phyloP scores from a whole-genome alignment of 1,140 invertebrate genomes.

The Cydia strobilella region DNA sequence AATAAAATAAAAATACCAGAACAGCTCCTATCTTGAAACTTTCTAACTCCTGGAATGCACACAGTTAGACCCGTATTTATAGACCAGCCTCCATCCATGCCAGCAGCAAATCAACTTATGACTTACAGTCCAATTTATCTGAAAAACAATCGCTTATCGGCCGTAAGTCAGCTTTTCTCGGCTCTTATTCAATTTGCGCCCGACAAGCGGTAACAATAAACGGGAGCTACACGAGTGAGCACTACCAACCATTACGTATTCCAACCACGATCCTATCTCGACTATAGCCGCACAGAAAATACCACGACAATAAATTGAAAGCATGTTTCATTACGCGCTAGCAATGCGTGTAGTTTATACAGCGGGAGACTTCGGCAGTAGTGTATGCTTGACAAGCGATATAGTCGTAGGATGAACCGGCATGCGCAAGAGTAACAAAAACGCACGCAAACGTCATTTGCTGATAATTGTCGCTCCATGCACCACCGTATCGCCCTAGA shows the following conservation, averaged over 20 bases:
- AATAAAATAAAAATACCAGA: neutral
- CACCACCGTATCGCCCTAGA: constrained; percentile 75
- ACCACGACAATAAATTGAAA: constrained; percentile 8
- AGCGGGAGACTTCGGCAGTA: constrained; percentile 20
- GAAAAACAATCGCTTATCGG: constrained; percentile 32
- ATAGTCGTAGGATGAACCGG: neutral
- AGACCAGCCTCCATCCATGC: neutral
- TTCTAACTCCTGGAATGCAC: constrained; percentile 15
- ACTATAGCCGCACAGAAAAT: constrained; percentile 9
- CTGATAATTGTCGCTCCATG: constrained; percentile 72
- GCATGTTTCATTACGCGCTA: neutral
- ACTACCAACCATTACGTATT: constrained; percentile 77
- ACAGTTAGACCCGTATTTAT: constrained; percentile 28
- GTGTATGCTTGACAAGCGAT: constrained; percentile 23
- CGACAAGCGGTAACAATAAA: constrained; percentile 66
- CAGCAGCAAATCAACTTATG: constrained; percentile 32
- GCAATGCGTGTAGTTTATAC: neutral
- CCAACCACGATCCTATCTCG: constrained; percentile 58
- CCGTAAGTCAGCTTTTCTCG: constrained; percentile 23
- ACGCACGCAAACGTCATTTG: constrained; percentile 56
- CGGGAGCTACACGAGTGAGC: constrained; percentile 66
- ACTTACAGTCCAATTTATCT: constrained; percentile 33
- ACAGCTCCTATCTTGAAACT: neutral
- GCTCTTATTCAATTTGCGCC: constrained; percentile 60
- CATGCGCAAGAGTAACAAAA: constrained; percentile 40